A percentile compares a stretch with the other conserved stretches of the same genome.
phyloP scores from a whole-genome alignment of 2,113 vertebrate species.

The Cebus imitator region DNA sequence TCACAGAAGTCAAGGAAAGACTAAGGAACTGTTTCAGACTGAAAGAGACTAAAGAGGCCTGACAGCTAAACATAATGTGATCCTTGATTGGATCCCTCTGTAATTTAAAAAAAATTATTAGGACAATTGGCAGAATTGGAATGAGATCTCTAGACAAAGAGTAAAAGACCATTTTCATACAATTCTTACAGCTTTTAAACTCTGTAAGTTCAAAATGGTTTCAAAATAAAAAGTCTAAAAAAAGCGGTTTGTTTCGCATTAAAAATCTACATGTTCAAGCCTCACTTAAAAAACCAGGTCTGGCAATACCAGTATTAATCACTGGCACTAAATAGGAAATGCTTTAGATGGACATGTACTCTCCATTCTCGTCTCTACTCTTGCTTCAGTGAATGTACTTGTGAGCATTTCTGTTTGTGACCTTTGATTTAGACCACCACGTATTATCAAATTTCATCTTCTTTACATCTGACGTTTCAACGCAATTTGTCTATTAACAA shows the following conservation, averaged over 20 bases:
- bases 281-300: not conserved
- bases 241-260: not conserved
- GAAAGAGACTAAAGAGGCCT: not conserved
- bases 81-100: not conserved
- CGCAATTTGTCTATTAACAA: constrained; percentile 19
- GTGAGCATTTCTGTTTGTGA: not conserved
- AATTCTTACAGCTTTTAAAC: not conserved
- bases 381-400: not conserved
- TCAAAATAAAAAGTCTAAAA: constrained; percentile 35
- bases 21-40: not conserved
- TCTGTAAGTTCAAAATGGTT: not conserved
- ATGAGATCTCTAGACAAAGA: not conserved
- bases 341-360: not conserved
- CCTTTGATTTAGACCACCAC: not conserved
- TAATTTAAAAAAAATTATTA: not conserved
- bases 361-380: not conserved
- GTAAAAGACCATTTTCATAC: not conserved
- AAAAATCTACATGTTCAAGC: constrained; percentile 6
- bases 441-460: not conserved
- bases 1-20: constrained; percentile 17
- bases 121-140: not conserved
- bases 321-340: not conserved
- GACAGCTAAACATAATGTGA: not conserved
- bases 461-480: not conserved
- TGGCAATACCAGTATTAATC: not conserved